Percentiles rank a stretch among this genome's conserved stretches.
Conservation (phyloP, 2,113 vertebrate genomes). For the Corythornis vintsioides region DNA sequence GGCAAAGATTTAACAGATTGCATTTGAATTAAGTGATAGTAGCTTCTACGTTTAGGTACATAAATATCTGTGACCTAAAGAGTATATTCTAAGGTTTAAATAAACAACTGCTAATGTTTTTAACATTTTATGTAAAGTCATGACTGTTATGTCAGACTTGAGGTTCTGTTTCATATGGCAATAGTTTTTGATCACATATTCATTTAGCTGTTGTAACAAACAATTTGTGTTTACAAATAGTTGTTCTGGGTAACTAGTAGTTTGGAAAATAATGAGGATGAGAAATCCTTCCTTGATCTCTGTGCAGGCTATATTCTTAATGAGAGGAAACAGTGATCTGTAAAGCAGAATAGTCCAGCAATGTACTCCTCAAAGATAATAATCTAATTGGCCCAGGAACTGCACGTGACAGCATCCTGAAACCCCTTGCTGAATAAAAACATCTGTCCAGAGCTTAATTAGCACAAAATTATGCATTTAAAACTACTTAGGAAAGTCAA, state of each 20-base stretch:
- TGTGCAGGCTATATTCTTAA: neutral
- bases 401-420: neutral
- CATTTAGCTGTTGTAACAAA: neutral
- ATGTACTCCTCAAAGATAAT: neutral
- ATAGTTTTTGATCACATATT: neutral
- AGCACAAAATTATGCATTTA: neutral
- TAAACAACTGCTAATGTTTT: neutral
- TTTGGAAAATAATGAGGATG: conserved; percentile 1
- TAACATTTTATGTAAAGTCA: neutral
- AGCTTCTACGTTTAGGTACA: neutral
- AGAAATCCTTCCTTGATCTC: neutral
- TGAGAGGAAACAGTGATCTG: neutral
- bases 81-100: neutral
- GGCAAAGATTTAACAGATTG: neutral
- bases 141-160: fast-evolving
- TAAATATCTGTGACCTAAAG: neutral
- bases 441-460: neutral
- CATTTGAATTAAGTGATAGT: neutral
- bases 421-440: neutral
- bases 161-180: neutral
- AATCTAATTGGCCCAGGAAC: neutral
- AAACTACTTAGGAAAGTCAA: neutral
- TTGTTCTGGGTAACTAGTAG: neutral
- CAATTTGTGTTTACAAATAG: conserved; percentile 2
- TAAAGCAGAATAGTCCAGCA: neutral